Base-by-base conservation (phyloP, 2,888 invertebrate species). In the Mesorhabditis spiculigera region DNA sequence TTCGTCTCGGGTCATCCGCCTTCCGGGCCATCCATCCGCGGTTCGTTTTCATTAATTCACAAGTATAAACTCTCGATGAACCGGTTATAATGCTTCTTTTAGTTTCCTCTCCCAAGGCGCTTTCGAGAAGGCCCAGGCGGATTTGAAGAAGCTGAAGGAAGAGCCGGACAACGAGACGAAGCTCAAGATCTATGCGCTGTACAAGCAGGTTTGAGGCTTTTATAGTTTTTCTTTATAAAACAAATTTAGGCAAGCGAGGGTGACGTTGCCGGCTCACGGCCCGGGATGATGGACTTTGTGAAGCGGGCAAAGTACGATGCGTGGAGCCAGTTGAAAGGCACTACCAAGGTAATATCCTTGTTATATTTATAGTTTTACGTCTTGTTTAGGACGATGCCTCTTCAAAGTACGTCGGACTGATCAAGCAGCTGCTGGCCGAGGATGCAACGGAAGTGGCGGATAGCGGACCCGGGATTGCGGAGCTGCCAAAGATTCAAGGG, bases 221-320 rank as follows among this genome's bases (percentile, higher is more conserved):
- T 28, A 28, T 28, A 28, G 28, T 1, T 28, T 28, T 28, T 28
- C 28, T 28, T 28, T 28, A 28, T 28, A 28, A 28, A 28, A 28
- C 28, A 28, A 28, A 28, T 75, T 45, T 65, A 81, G 73, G 81
- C 80, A 6, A 78, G 79, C 6, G 58, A 66, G 16, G 90, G 90
- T 43, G 86, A 87, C 75, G 88, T 88, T 72, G 87, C 86, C 68
- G 86, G 86, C 10, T 85, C 86, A 43, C 88, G 88, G 71, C 90
- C 90, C 13, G 89, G 89, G 28, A 88, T 89, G 86, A 86, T 89
- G 83, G 89, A 90, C 79, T 86, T 90, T 78, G 89, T 89, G 41
- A 89, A 88, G 4, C 87, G 88, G 72, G 89, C 89, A 4, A 90
- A 90, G 81, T 90, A 88, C 88, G 88, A 88, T 73, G 89, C 89